phyloP scores from a whole-genome alignment of 2,113 vertebrate species.

The Oryzias curvinotus region DNA sequence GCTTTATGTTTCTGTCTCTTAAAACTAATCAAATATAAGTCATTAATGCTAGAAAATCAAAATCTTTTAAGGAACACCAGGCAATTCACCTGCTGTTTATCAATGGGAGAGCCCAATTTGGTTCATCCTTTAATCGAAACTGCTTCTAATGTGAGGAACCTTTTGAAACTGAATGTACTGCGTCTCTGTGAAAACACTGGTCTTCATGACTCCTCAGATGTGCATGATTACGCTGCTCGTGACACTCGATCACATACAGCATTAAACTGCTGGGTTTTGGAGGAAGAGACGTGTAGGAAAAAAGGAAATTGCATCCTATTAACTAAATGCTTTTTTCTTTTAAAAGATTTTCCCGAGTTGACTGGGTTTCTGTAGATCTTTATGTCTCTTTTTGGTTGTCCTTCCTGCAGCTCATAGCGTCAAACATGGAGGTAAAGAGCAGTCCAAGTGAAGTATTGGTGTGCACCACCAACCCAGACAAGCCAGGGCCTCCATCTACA shows the following conservation, averaged over 20 bases:
- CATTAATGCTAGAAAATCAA: background rate
- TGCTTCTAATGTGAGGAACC: slow-evolving; percentile 15
- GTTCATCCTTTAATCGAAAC: background rate
- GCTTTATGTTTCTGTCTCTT: background rate
- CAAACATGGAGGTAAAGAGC: slow-evolving; percentile 91
- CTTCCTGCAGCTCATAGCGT: slow-evolving; percentile 86
- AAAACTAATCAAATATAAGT: background rate
- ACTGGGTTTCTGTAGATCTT: background rate
- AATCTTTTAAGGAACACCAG: slow-evolving; percentile 4
- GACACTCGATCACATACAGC: background rate
- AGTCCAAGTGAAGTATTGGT: slow-evolving; percentile 93
- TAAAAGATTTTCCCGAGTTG: slow-evolving; percentile 22
- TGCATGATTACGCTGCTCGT: background rate
- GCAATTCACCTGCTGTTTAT: slow-evolving; percentile 23
- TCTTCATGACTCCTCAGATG: slow-evolving; percentile 4
- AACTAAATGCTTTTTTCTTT: background rate
- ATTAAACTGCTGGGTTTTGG: no score
- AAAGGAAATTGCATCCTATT: slow-evolving; percentile 11
- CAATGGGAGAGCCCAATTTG: background rate
- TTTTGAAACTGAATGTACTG: slow-evolving; percentile 37
- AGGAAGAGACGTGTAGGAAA: background rate
- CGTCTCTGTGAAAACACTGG: slow-evolving; percentile 8
- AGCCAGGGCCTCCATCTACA: slow-evolving; percentile 89
- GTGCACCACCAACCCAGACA: slow-evolving; percentile 93
- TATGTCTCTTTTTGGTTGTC: background rate